A percentile compares a stretch with the other conserved stretches of the same genome.
Evolutionary conservation across 2,888 invertebrate species (phyloP).

Genomic region (Hanleya hanleyi): DNA sequence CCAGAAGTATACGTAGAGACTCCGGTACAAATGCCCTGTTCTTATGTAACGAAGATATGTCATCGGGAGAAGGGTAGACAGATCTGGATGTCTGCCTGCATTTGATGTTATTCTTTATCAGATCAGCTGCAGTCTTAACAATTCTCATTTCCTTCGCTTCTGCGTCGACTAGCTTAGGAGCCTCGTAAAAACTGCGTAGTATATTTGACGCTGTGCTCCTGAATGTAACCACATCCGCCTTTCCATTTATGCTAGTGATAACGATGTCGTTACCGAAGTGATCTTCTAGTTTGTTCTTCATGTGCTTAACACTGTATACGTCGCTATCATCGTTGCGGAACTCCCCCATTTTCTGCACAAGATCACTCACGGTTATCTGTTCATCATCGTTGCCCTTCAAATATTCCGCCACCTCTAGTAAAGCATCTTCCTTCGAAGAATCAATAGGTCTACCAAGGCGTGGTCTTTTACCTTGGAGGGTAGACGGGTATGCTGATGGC

Average conservation of each 20-base stretch:
- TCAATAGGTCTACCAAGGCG: not conserved
- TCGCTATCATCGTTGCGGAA: conserved; percentile 3
- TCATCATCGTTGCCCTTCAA: conserved; percentile 35
- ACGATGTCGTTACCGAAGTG: conserved; percentile 37
- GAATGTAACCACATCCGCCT: conserved; percentile 32
- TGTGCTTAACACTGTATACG: conserved; percentile 25
- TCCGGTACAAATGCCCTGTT: conserved; percentile 27
- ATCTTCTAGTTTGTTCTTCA: conserved; percentile 27
- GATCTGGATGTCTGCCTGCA: not conserved
- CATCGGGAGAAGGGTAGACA: conserved; percentile 17
- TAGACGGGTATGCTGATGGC: not conserved
- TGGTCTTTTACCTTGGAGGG: not conserved
- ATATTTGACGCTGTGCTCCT: no score
- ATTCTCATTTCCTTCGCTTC: conserved; percentile 20
- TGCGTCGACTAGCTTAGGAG: not conserved
- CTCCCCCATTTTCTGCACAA: conserved; percentile 34
- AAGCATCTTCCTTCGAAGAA: not conserved
- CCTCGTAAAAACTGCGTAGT: no score
- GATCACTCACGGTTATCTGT: conserved; percentile 32
- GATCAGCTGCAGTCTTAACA: conserved; percentile 24
- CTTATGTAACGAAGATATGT: conserved; percentile 20
- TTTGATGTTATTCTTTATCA: conserved; percentile 13
- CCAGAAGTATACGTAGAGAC: conserved; percentile 27
- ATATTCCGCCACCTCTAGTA: conserved; percentile 4
- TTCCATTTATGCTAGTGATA: conserved; percentile 36